Conservation (phyloP, 2,888 invertebrate genomes). For the Tetragonula carbonaria region DNA sequence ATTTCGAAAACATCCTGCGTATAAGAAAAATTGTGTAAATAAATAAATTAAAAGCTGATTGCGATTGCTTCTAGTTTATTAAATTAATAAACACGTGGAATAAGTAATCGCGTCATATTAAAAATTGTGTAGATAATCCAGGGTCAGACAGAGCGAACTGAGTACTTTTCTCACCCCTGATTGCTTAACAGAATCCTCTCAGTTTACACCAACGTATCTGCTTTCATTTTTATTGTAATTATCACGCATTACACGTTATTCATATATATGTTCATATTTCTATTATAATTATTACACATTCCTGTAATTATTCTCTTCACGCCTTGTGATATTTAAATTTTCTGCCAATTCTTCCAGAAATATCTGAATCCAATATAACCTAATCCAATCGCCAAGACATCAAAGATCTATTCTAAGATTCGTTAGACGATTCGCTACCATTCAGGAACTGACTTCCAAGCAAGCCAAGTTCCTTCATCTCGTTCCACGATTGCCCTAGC, state of each 20-base stretch:
- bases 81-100: too few relatives aligned
- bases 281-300: background rate
- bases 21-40: too few relatives aligned
- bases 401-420: constrained; percentile 29
- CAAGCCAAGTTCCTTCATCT: constrained; percentile 22
- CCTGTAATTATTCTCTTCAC: background rate
- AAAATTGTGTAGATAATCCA: too few relatives aligned
- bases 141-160: too few relatives aligned
- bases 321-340: background rate
- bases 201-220: too few relatives aligned
- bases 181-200: too few relatives aligned
- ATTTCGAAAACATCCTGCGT: too few relatives aligned
- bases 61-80: too few relatives aligned
- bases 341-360: background rate
- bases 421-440: constrained; percentile 59
- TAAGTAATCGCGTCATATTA: too few relatives aligned
- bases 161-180: too few relatives aligned
- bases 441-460: constrained; percentile 64
- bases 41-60: too few relatives aligned
- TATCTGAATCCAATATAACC: background rate
- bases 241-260: background rate
- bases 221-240: background rate
- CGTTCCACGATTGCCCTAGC: constrained; percentile 40
- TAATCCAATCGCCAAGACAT: background rate
- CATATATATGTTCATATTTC: background rate